Evolutionary conservation across 64 coral and sea anemone genomes (phyloP).

Genomic region (Dendronephthya gigantea): DNA sequence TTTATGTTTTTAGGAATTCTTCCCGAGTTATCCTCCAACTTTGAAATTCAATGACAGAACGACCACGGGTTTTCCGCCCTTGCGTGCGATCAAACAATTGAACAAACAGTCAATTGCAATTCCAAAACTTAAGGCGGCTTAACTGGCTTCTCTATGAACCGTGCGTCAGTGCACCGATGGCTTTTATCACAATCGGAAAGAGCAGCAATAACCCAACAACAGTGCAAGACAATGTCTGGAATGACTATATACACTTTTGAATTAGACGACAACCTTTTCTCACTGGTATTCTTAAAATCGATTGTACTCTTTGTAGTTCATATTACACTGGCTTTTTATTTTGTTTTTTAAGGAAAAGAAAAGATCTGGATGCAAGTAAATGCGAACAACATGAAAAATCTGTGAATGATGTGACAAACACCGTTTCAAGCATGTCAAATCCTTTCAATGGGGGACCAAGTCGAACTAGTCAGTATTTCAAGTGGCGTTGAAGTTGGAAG

Average conservation of each 20-base stretch:
- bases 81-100: too few relatives aligned
- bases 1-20: conserved; percentile 7
- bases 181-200: conserved; percentile 25
- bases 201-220: not conserved
- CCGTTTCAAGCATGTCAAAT: too few relatives aligned
- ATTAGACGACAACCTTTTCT: too few relatives aligned
- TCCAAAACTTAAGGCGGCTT: too few relatives aligned
- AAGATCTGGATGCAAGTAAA: too few relatives aligned
- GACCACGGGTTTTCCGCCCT: conserved; percentile 39
- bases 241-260: not conserved
- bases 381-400: too few relatives aligned
- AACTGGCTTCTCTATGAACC: conserved; percentile 37
- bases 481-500: too few relatives aligned
- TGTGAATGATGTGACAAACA: not conserved
- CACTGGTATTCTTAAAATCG: not conserved
- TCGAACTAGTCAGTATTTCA: not conserved
- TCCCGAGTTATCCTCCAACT: not conserved
- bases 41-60: conserved; percentile 18
- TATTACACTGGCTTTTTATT: too few relatives aligned
- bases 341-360: not conserved
- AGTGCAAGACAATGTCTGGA: conserved; percentile 19
- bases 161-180: conserved; percentile 33
- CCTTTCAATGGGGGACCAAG: too few relatives aligned
- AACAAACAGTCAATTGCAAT: conserved; percentile 39
- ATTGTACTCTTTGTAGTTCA: not conserved